Evolutionary conservation across 2,888 invertebrate genomes (phyloP), one percentile per base, ranked within the genome.

Genomic region (Lordiphosa fenestrarum): DNA sequence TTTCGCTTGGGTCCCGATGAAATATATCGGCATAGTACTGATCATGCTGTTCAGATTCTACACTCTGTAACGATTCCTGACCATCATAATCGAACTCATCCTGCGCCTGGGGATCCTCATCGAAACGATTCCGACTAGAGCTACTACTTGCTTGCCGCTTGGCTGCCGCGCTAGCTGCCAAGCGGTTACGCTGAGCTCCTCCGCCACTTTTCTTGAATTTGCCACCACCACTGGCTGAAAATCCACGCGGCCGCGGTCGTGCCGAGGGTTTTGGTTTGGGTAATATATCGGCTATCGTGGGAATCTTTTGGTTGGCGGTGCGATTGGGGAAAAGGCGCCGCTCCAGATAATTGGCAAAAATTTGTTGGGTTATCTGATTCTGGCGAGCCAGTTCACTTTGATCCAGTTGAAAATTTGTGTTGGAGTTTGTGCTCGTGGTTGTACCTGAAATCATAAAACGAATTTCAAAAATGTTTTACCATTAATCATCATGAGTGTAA

Each of bases 311-410:
- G 66, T 81, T 86, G 0, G 91, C 90, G 54, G 89, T 90, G 40
- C 92, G 89, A 69, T 91, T 90, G 3, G 94, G 91, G 53, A 94
- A 94, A 41, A 94, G 87, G 40, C 93, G 92, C 85, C 93, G 92
- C 88, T 94, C 94, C 66, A 94, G 90, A 85, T 92, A 94, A 60
- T 93, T 94, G 85, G 94, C 93, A 70, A 94, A 91, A 71, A 94
- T 94, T 90, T 94, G 94, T 89, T 93, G 92, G 33, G 94, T 94
- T 88, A 94, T 94, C 88, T 92, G 92, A 91, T 94, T 94, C 91
- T 94, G 94, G 66, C 94, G 90, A 78, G 93, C 93, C 88, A 94
- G 89, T 89, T 94, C 94, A 72, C 91, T 91, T 71, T 90, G 84
- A 66, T 91, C 89, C 67, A 88, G 75, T 38, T 83, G 78, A 25